phyloP scores from a whole-genome alignment of 1,140 invertebrate species.

The Drosophila pandora region DNA sequence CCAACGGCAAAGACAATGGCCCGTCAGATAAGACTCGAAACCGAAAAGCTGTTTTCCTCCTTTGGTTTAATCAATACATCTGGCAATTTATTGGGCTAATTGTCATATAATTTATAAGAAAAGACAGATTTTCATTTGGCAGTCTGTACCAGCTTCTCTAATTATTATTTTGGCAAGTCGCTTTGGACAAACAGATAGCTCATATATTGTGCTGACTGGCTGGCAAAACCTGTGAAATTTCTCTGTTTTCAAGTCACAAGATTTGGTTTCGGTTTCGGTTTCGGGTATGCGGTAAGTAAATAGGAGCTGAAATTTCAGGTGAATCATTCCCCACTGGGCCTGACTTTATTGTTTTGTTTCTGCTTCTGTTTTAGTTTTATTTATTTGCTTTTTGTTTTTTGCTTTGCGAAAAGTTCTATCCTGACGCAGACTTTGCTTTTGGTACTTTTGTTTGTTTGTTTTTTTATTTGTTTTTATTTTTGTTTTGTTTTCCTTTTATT shows the following conservation, averaged over 20 bases:
- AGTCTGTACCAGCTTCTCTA: conserved; percentile 13
- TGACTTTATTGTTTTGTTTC: conserved; percentile 31
- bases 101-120: conserved; percentile 69
- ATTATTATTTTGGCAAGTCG: conserved; percentile 48
- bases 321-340: conserved; percentile 46
- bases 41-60: conserved; percentile 29
- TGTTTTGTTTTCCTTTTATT: conserved; percentile 20
- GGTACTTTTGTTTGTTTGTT: conserved; percentile 47
- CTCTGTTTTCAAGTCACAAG: conserved; percentile 64
- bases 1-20: conserved; percentile 49
- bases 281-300: conserved; percentile 51
- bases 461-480: conserved; percentile 43
- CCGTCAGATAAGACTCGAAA: conserved; percentile 11
- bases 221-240: conserved; percentile 14
- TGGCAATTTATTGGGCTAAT: conserved; percentile 68
- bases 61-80: conserved; percentile 48
- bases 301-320: conserved; percentile 62
- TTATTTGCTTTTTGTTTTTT: conserved; percentile 30
- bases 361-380: conserved; percentile 11
- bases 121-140: conserved; percentile 29
- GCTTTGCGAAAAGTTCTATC: conserved; percentile 39
- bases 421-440: conserved; percentile 66
- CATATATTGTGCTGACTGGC: conserved; percentile 29
- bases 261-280: conserved; percentile 17
- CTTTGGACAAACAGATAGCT: conserved; percentile 24